These are phyloP conservation scores for Lampropteryx suffumata DNA, from an alignment of 2,888 invertebrate species.

Conservation along the genomic window DNA sequence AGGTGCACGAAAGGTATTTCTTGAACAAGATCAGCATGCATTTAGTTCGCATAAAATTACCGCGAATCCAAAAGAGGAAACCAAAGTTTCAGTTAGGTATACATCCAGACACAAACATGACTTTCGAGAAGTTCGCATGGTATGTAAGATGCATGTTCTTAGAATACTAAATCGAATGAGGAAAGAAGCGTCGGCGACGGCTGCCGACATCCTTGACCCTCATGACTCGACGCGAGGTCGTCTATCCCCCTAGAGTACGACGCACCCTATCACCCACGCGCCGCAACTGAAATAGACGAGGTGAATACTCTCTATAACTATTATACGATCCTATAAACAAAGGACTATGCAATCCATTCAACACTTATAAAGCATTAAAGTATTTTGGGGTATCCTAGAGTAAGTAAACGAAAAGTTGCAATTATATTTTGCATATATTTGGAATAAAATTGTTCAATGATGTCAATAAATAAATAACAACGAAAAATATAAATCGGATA, in stretches of 20 bases:
- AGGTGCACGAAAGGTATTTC: slow-evolving; percentile 52
- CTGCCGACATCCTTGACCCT: slow-evolving; percentile 52
- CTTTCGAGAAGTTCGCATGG: background rate
- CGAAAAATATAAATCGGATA: too few species aligned
- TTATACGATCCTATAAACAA: slow-evolving; percentile 46
- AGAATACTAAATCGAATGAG: slow-evolving; percentile 25
- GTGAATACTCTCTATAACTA: slow-evolving; percentile 59
- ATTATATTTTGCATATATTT: too few species aligned
- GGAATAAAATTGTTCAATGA: background rate
- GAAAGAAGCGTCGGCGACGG: slow-evolving; percentile 42
- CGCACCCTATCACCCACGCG: slow-evolving; percentile 69
- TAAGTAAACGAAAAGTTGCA: too few species aligned
- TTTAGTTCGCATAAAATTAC: slow-evolving; percentile 6
- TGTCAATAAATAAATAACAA: background rate
- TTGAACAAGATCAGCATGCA: background rate
- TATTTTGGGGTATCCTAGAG: background rate
- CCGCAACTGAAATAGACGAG: slow-evolving; percentile 71
- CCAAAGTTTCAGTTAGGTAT: background rate
- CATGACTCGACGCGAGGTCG: slow-evolving; percentile 45
- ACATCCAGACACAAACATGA: background rate
- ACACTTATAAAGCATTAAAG: slow-evolving; percentile 6
- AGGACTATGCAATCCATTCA: slow-evolving; percentile 38
- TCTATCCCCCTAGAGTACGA: slow-evolving; percentile 57
- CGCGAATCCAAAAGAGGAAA: background rate
- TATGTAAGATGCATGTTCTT: slow-evolving; percentile 1